Conservation (phyloP, 2,888 invertebrate genomes). For the Ephialtes manifestator region DNA sequence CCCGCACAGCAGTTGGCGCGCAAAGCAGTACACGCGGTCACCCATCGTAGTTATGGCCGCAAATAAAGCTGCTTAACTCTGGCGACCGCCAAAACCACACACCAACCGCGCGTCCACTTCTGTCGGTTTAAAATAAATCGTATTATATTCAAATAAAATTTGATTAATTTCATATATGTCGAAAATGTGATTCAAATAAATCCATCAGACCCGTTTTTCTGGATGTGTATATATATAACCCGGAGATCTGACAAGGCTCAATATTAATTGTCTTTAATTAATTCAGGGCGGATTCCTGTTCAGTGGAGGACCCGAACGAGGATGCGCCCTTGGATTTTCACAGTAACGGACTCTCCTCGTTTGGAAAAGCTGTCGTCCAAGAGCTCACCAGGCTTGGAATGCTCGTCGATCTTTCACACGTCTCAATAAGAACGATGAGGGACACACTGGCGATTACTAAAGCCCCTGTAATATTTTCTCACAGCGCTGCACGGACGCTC, state of each 20-base stretch:
- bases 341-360: conserved; percentile 82
- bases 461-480: conserved; percentile 90
- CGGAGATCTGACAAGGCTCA: not conserved
- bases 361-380: conserved; percentile 88
- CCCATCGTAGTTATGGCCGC: too few relatives aligned
- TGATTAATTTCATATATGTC: too few relatives aligned
- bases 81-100: too few relatives aligned
- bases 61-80: too few relatives aligned
- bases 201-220: too few relatives aligned
- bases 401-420: conserved; percentile 90
- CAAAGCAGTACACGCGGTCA: too few relatives aligned
- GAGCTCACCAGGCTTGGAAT: conserved; percentile 91
- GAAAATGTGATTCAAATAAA: too few relatives aligned
- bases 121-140: too few relatives aligned
- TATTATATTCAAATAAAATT: too few relatives aligned
- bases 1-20: too few relatives aligned
- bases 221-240: too few relatives aligned
- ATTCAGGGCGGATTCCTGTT: conserved; percentile 85
- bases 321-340: conserved; percentile 82
- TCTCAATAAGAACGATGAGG: conserved; percentile 89
- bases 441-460: conserved; percentile 88
- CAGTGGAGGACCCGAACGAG: conserved; percentile 84
- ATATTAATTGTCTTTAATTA: conserved; percentile 16
- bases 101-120: too few relatives aligned
- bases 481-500: conserved; percentile 89